phyloP scores from a whole-genome alignment of 2,888 invertebrate genomes.

The Tholera decimalis region DNA sequence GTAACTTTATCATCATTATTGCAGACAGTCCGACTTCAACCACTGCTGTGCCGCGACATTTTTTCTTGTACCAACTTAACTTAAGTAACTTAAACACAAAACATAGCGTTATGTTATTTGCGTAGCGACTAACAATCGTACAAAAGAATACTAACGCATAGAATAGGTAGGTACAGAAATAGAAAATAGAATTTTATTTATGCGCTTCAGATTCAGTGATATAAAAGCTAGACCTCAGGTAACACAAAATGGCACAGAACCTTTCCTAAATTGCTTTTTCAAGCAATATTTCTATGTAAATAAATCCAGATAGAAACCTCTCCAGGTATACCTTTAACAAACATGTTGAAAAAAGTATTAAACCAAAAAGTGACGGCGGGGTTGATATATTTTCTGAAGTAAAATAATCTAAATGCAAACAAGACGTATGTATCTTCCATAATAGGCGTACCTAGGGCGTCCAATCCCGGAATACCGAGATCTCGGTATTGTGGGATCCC shows the following conservation, averaged over 20 bases:
- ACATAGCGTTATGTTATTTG: neutral
- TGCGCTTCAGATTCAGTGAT: neutral
- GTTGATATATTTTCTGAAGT: neutral
- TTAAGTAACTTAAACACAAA: no score
- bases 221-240: conserved; percentile 23
- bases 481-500: no score
- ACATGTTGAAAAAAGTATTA: neutral
- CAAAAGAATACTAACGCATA: neutral
- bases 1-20: neutral
- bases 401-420: neutral
- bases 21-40: no score
- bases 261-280: conserved; percentile 48
- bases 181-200: conserved; percentile 26
- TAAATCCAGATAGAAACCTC: conserved; percentile 27
- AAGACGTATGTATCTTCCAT: neutral
- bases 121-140: no score
- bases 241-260: conserved; percentile 22
- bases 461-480: no score
- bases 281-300: conserved; percentile 51
- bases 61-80: no score
- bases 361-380: neutral
- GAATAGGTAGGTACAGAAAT: neutral
- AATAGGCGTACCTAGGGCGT: no score
- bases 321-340: conserved; percentile 31
- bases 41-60: no score